Conservation (phyloP, 1,140 invertebrate species). For the Hylaeus anthracinus region DNA sequence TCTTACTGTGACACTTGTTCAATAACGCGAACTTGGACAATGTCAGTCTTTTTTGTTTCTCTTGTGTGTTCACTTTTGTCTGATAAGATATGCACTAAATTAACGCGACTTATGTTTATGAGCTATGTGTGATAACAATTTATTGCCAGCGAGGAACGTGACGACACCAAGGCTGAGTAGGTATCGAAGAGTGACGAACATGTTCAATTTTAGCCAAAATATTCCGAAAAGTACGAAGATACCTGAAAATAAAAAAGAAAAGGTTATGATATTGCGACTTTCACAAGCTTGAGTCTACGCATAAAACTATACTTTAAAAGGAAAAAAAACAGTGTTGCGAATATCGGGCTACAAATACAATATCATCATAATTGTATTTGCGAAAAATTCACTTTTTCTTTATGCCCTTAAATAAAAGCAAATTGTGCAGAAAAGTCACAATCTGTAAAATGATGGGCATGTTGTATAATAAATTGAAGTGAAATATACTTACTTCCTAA, state of each 20-base stretch:
- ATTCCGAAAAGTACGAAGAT: conserved; percentile 93
- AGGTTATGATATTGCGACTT: background rate
- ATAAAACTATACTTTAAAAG: background rate
- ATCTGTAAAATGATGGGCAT: conserved; percentile 72
- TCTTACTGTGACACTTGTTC: background rate
- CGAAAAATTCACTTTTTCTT: conserved; percentile 75
- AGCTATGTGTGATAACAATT: conserved; percentile 89
- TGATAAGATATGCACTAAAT: background rate
- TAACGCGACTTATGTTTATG: conserved; percentile 74
- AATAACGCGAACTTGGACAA: background rate
- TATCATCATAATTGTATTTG: conserved; percentile 63
- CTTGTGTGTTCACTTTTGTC: background rate
- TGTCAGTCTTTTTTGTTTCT: background rate
- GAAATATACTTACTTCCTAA: conserved; percentile 84
- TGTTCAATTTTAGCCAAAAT: conserved; percentile 96
- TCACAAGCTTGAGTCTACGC: background rate
- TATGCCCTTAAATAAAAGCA: conserved; percentile 73
- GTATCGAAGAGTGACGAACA: conserved; percentile 98
- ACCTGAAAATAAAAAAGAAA: conserved; percentile 80
- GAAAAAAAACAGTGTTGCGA: conserved; percentile 67
- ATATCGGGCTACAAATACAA: conserved; percentile 76
- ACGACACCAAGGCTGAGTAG: conserved; percentile 90
- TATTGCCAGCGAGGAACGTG: conserved; percentile 96
- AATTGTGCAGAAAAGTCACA: conserved; percentile 54
- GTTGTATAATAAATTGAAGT: background rate